Evolutionary conservation across 2,888 invertebrate genomes (phyloP).

Genomic region (Eulithis prunata): DNA sequence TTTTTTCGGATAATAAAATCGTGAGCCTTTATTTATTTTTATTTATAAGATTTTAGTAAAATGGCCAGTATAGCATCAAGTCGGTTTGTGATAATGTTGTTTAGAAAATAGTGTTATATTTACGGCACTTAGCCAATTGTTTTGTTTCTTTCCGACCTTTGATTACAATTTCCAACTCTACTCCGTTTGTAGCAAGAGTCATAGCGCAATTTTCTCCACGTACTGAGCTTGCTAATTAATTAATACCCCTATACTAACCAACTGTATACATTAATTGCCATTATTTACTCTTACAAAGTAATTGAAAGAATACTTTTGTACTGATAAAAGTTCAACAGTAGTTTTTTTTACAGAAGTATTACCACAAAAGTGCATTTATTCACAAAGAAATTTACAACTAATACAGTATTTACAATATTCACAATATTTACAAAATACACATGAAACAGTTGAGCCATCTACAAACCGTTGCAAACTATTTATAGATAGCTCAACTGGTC

Average conservation of each 20-base stretch:
- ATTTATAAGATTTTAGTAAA: too few species aligned
- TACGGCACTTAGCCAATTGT: not conserved
- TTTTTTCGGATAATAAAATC: too few species aligned
- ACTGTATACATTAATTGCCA: constrained; percentile 52
- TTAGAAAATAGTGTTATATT: not conserved
- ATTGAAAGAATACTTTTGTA: constrained; percentile 35
- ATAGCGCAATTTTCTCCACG: constrained; percentile 57
- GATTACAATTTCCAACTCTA: constrained; percentile 35
- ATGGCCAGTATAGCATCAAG: too few species aligned
- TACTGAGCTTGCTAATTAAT: constrained; percentile 58
- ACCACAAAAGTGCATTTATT: too few species aligned
- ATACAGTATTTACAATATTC: too few species aligned
- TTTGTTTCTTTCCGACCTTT: constrained; percentile 22
- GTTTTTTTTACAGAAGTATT: too few species aligned
- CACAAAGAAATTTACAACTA: too few species aligned
- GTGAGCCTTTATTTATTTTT: too few species aligned
- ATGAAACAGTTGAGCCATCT: too few species aligned
- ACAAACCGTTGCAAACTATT: too few species aligned
- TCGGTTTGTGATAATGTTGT: not conserved
- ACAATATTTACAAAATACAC: too few species aligned
- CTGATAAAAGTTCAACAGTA: not conserved
- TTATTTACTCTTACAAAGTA: constrained; percentile 40
- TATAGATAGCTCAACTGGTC: too few species aligned
- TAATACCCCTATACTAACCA: constrained; percentile 52
- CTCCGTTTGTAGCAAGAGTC: constrained; percentile 48